Conservation (phyloP, 2,888 invertebrate genomes). For the Phaedon cochleariae region DNA sequence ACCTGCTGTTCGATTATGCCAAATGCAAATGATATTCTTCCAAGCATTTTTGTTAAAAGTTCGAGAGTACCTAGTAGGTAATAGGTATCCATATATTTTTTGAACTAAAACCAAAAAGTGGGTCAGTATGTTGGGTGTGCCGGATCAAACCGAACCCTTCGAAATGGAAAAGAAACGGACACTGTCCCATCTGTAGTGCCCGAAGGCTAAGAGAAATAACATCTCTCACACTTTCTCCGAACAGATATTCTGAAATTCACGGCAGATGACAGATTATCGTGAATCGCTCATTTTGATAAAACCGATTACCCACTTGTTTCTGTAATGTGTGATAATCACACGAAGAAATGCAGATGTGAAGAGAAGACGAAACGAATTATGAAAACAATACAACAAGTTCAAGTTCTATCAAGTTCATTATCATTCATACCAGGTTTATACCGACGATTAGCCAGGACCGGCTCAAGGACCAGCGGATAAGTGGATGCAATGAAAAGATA, state of each 20-base stretch:
- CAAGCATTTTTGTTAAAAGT: too few relatives aligned
- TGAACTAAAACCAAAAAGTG: constrained; percentile 26
- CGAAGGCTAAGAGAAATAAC: background rate
- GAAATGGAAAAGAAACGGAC: constrained; percentile 22
- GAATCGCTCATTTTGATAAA: too few relatives aligned
- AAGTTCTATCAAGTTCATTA: constrained; percentile 1
- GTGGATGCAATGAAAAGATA: too few relatives aligned
- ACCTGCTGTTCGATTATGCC: too few relatives aligned
- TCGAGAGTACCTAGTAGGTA: too few relatives aligned
- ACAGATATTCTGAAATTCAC: background rate
- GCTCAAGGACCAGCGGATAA: background rate
- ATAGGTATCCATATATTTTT: too few relatives aligned
- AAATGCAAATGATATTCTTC: too few relatives aligned
- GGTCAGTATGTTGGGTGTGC: constrained; percentile 41
- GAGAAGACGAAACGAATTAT: background rate
- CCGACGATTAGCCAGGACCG: background rate
- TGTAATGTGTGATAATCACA: too few relatives aligned
- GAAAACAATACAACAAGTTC: background rate
- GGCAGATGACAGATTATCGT: too few relatives aligned
- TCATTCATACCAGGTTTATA: too few relatives aligned
- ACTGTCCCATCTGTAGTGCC: constrained; percentile 1
- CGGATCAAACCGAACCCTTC: constrained; percentile 25
- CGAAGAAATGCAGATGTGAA: background rate
- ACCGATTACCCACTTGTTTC: too few relatives aligned
- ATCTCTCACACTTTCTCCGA: background rate